Conservation (phyloP, 1,140 invertebrate genomes). For the Maniola jurtina region DNA sequence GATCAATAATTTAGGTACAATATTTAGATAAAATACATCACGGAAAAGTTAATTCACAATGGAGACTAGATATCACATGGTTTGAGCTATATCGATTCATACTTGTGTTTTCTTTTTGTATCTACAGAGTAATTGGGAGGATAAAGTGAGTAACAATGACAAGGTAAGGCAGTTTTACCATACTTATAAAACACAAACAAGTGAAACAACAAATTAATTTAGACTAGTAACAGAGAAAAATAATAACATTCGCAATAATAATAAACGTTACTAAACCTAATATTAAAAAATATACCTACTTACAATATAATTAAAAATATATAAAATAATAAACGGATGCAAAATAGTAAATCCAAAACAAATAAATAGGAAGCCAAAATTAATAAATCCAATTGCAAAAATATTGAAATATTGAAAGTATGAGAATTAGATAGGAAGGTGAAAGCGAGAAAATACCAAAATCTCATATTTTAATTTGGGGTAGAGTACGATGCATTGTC, state of each 20-base stretch:
- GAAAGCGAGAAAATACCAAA: background rate
- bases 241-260: background rate
- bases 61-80: conserved; percentile 77
- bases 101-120: conserved; percentile 23
- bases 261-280: background rate
- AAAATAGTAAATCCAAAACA: background rate
- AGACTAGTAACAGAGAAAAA: conserved; percentile 7
- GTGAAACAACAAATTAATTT: background rate
- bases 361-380: background rate
- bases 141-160: background rate
- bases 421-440: conserved; percentile 1
- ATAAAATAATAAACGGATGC: background rate
- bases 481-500: background rate
- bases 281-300: background rate
- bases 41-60: conserved; percentile 28
- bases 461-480: background rate
- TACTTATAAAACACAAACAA: background rate
- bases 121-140: conserved; percentile 13
- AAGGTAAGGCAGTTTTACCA: background rate
- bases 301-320: too few species aligned
- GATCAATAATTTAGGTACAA: conserved; percentile 8
- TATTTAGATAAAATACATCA: conserved; percentile 22
- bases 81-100: conserved; percentile 69
- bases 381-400: too few species aligned
- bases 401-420: background rate